phyloP scores from a whole-genome alignment of 2,888 invertebrate genomes.

The Apamea crenata region DNA sequence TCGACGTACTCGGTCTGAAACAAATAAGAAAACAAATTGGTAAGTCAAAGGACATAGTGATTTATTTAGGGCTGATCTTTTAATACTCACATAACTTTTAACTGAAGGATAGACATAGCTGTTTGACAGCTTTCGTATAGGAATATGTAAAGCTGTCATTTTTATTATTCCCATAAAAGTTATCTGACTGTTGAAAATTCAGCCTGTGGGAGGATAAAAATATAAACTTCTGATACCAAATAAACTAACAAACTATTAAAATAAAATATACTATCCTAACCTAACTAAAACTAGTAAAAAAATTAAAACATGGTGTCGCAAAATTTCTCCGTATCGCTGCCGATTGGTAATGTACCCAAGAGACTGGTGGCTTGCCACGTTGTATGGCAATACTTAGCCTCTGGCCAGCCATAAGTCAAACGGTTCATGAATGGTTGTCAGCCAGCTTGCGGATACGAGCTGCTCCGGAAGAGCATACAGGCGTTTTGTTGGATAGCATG shows the following conservation, averaged over 20 bases:
- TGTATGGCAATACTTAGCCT: too few relatives aligned
- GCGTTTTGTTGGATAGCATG: background rate
- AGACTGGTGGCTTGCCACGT: too few relatives aligned
- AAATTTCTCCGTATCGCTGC: too few relatives aligned
- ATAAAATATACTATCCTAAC: too few relatives aligned
- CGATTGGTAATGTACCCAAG: too few relatives aligned
- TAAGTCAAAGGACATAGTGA: background rate
- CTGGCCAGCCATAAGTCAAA: background rate
- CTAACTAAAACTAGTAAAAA: too few relatives aligned
- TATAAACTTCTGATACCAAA: too few relatives aligned
- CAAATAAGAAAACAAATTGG: constrained; percentile 17
- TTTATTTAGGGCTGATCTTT: background rate
- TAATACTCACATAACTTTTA: too few relatives aligned
- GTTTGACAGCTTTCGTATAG: background rate
- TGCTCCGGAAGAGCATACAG: background rate
- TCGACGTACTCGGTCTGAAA: constrained; percentile 68
- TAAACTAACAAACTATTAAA: too few relatives aligned
- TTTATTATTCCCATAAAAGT: background rate
- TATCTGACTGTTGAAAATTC: too few relatives aligned
- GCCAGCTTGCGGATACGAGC: background rate
- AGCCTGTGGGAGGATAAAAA: too few relatives aligned
- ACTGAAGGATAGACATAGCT: background rate
- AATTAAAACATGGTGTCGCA: too few relatives aligned
- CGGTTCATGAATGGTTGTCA: background rate
- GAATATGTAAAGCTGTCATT: background rate